Evolutionary conservation across 2,113 vertebrate species (phyloP), one percentile per base, ranked within the genome.

Genomic region (Rissa tridactyla): DNA sequence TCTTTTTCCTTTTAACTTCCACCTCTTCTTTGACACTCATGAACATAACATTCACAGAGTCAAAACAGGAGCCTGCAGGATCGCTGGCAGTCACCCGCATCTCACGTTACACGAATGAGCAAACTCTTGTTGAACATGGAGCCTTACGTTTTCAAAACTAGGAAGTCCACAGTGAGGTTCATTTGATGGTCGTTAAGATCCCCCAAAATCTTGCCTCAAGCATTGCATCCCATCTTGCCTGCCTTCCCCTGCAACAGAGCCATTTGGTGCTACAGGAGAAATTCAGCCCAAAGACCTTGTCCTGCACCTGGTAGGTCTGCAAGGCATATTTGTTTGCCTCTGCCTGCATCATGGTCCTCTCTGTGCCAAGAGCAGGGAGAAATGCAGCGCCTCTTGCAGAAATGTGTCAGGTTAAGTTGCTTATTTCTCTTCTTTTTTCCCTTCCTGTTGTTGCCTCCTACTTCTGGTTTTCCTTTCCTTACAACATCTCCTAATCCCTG

Each of bases 391-490:
- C 10, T 75, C 34, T 71, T 85, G 34, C 60, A 80, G 66, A 90
- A 57, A 49, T 5, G 15, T 69, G 51, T 13, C 12, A 69, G 44
- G 12, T 57, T 52, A 15, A n/a, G 23, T 64, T 51, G 57, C 27
- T 36, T 75, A 17, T 11, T 83, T 85, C 2, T 79, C 22, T 47
- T 8, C 2, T 19, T 44, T 82, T 18, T 79, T 44, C 13, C 16
- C 5, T 34, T 46, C 13, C 23, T 23, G 1, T 55, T 26, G 75
- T 80, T 78, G 26, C 17, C 29, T 70, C 11, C 7, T 75, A 2
- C 34, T 94, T 82, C 66, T 76, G 15, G 5, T 69, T 94, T 92
- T 82, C 32, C 25, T 82, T 85, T 90, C 54, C 40, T 73, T 29
- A 76, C 18, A 58, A 6, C 10, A 38, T 46, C 9, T 84, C 20